Conservation (phyloP, 2,888 invertebrate genomes). For the Ormyrus nitidulus region DNA sequence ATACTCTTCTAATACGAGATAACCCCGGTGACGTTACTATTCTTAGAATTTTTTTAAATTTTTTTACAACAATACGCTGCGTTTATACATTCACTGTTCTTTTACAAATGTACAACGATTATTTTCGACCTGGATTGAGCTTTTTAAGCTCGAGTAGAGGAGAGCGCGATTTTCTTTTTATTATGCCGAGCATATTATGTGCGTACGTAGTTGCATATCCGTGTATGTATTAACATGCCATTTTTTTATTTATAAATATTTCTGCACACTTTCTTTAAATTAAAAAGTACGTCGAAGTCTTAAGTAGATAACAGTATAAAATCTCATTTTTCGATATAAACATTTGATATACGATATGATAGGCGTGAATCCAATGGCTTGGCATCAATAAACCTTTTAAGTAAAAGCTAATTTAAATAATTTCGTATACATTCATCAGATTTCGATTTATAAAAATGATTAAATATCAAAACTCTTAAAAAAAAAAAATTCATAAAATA, state of each 20-base stretch:
- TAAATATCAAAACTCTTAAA: background rate
- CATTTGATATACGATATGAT: slow-evolving; percentile 37
- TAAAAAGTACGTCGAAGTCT: slow-evolving; percentile 56
- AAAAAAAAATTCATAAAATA: too few species aligned
- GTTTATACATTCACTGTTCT: slow-evolving; percentile 1
- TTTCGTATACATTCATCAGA: background rate
- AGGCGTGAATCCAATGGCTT: slow-evolving; percentile 49
- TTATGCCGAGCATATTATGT: slow-evolving; percentile 39
- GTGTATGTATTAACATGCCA: slow-evolving; percentile 1
- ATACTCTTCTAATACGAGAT: slow-evolving; percentile 39
- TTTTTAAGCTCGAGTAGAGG: slow-evolving; percentile 40
- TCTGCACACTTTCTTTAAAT: slow-evolving; percentile 41
- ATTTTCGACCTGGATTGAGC: background rate
- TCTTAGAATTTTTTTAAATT: slow-evolving; percentile 20
- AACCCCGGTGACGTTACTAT: slow-evolving; percentile 29
- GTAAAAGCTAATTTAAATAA: background rate
- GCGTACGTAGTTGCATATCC: slow-evolving; percentile 48
- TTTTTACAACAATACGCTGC: slow-evolving; percentile 29
- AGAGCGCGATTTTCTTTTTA: background rate
- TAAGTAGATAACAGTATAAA: slow-evolving; percentile 62
- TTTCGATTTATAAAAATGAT: background rate
- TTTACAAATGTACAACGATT: slow-evolving; percentile 48
- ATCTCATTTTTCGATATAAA: slow-evolving; percentile 48
- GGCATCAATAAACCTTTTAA: slow-evolving; percentile 6
- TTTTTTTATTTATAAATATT: slow-evolving; percentile 32